Evolutionary conservation across 2,888 invertebrate genomes (phyloP).

Genomic region (Trachelus tabidus): DNA sequence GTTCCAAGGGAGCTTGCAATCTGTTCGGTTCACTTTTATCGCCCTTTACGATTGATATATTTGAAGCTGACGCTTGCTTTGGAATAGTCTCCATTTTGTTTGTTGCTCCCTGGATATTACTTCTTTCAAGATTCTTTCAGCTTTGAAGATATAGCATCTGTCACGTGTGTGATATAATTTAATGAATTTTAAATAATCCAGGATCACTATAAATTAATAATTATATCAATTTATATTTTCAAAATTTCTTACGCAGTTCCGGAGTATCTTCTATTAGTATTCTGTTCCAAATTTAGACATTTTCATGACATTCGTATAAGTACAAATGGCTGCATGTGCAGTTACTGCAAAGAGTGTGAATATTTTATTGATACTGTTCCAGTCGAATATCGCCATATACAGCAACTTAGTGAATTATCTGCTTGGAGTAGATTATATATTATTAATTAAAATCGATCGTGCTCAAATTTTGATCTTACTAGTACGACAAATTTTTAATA

Average conservation of each 20-base stretch:
- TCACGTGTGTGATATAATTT: background rate
- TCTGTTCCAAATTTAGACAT: background rate
- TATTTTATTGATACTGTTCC: constrained; percentile 23
- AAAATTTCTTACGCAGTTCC: background rate
- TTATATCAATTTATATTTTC: background rate
- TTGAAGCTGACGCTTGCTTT: background rate
- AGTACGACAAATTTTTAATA: background rate
- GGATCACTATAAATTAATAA: background rate
- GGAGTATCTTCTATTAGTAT: background rate
- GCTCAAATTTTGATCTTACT: background rate
- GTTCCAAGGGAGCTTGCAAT: background rate
- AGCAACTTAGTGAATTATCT: background rate
- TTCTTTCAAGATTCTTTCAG: background rate
- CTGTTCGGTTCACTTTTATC: background rate
- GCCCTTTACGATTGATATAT: background rate
- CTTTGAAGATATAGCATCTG: background rate
- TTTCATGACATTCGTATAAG: constrained; percentile 13
- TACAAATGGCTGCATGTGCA: constrained; percentile 20
- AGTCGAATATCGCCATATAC: constrained; percentile 27
- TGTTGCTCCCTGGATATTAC: background rate
- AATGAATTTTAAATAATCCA: background rate
- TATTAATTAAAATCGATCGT: background rate
- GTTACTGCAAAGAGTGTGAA: constrained; percentile 18
- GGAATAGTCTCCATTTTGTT: background rate
- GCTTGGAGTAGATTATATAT: background rate